Conservation (phyloP, 2,797 vertebrate species). For the Neosilurus hyrtlii region DNA sequence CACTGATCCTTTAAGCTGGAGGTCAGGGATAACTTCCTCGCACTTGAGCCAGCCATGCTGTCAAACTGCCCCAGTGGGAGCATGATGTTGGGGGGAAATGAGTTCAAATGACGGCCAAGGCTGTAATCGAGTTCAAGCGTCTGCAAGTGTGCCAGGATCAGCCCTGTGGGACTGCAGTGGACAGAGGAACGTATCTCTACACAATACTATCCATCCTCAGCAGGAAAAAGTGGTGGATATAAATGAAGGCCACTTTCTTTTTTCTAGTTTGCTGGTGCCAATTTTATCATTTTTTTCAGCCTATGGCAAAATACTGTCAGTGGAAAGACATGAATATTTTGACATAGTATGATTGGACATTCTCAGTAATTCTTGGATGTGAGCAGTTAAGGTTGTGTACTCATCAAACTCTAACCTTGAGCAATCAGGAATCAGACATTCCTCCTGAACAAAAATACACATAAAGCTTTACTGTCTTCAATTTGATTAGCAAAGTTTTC, state of each 20-base stretch:
- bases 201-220: constrained; percentile 4
- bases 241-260: constrained; percentile 9
- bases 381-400: constrained; percentile 14
- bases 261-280: neutral
- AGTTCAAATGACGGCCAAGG: constrained; percentile 35
- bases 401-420: constrained; percentile 35
- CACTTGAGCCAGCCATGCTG: constrained; percentile 10
- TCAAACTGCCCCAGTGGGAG: constrained; percentile 16
- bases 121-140: constrained; percentile 16
- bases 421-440: constrained; percentile 38
- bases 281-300: constrained; percentile 3
- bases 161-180: constrained; percentile 28
- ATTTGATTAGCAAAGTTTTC: constrained; percentile 65
- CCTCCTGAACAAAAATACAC: constrained; percentile 35
- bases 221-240: constrained; percentile 5
- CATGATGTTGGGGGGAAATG: constrained; percentile 4
- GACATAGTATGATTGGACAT: neutral
- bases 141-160: neutral
- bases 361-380: neutral
- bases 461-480: constrained; percentile 58
- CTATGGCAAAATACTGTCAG: constrained; percentile 7
- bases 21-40: constrained; percentile 27
- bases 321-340: neutral
- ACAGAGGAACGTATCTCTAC: constrained; percentile 18
- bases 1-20: constrained; percentile 32